A percentile compares a stretch with the other conserved stretches of the same genome.
Evolutionary conservation across 2,888 invertebrate species (phyloP).

Genomic region (Apodemia zela): DNA sequence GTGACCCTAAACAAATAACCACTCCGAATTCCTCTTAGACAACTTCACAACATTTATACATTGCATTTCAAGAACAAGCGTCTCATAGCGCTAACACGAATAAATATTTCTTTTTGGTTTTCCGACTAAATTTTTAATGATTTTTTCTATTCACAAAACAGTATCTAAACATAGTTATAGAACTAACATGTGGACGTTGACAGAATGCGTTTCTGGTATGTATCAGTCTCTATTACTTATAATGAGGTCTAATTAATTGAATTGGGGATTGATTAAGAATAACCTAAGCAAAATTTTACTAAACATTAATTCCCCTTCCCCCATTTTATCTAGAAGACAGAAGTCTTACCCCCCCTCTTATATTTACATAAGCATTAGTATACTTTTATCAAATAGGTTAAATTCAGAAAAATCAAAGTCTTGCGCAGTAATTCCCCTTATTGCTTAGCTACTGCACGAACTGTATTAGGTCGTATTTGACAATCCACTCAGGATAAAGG

Average conservation of each 20-base stretch:
- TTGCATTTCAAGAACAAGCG: slow-evolving; percentile 10
- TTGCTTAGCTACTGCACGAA: no score
- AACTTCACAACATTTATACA: not conserved
- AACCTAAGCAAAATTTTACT: no score
- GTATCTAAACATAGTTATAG: not conserved
- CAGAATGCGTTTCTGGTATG: not conserved
- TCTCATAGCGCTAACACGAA: not conserved
- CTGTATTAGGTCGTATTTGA: no score
- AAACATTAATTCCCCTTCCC: no score
- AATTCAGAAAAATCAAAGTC: no score
- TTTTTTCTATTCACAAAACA: not conserved
- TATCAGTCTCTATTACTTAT: not conserved
- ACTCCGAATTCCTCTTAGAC: slow-evolving; percentile 2
- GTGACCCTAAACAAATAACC: slow-evolving; percentile 1
- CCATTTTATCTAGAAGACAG: no score
- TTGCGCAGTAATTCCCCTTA: no score
- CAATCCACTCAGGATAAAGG: no score
- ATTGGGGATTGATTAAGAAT: no score
- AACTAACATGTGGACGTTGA: not conserved
- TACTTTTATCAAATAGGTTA: no score
- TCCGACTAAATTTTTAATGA: not conserved
- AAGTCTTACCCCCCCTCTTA: no score
- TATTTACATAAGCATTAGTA: no score
- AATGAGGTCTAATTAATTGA: not conserved
- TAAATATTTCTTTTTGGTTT: not conserved